Evolutionary conservation across 1,140 invertebrate species (phyloP), one percentile per base, ranked within the genome.

Genomic region (Drosophila yakuba): DNA sequence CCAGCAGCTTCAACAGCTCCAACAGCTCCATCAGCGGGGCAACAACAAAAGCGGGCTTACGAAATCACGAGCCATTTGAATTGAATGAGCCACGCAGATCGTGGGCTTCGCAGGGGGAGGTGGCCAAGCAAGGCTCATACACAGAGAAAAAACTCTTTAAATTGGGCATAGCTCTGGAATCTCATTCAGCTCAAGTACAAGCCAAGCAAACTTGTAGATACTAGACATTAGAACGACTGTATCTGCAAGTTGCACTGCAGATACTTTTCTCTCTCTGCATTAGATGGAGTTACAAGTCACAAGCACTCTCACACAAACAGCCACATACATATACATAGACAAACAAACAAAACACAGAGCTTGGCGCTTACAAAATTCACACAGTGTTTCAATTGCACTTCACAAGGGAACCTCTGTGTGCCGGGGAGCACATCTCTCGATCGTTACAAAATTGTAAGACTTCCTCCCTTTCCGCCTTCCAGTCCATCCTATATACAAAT

Each of bases 11-110:
- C 32, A 52, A 32, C 61, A 45, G 11, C 41, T 8, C 41, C 62
- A 41, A 12, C 57, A 61, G 61, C 64, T 38, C 63, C 59, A 63
- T 51, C 75, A 54, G 43, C 61, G 43, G 72, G 69, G 51, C 47
- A 60, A 35, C 62, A 64, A 61, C 63, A 80, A 69, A 89, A 80
- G 76, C 85, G 82, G 85, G 85, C 85, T 89, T 89, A 89, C 85
- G 84, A 89, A 89, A 89, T 89, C 84, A 90, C 85, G 85, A 89
- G 74, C 76, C 78, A 89, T 89, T 89, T 89, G 84, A 89, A 90
- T 89, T 89, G 84, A 89, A 89, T 90, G 84, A 84, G 85, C 80
- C 68, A 66, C 64, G 71, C 62, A 47, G 72, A 63, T 75, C 54
- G 44, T 47, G 39, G 63, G 50, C 39, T 41, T 47, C 58, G 48